These are phyloP conservation scores for Ips nitidus DNA, from an alignment of 1,140 invertebrate species.

Conservation along the genomic window DNA sequence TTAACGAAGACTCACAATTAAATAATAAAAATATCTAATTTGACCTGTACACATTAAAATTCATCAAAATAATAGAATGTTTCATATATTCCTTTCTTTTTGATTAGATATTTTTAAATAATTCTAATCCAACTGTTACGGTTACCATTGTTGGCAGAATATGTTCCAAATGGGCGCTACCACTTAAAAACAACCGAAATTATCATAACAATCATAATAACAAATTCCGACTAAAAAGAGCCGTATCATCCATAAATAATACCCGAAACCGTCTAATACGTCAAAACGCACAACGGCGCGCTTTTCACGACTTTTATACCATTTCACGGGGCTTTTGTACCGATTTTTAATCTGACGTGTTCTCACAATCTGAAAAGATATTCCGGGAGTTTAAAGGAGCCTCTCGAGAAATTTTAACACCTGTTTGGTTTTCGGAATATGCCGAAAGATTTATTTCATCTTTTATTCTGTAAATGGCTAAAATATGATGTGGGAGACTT, in stretches of 20 bases:
- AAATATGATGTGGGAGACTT: constrained; percentile 20
- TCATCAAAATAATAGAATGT: too few species aligned
- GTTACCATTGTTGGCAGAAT: too few species aligned
- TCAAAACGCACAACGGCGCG: neutral
- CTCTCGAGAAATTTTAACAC: constrained; percentile 14
- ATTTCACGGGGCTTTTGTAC: constrained; percentile 20
- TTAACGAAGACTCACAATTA: too few species aligned
- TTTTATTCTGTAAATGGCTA: constrained; percentile 14
- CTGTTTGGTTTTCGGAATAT: neutral
- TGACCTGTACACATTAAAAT: too few species aligned
- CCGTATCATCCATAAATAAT: constrained; percentile 20
- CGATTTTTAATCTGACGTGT: constrained; percentile 19
- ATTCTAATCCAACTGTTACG: too few species aligned
- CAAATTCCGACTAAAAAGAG: constrained; percentile 9
- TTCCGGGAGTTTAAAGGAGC: constrained; percentile 19
- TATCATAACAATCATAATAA: constrained; percentile 15
- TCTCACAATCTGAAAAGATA: constrained; percentile 18
- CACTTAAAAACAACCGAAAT: neutral
- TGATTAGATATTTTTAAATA: too few species aligned
- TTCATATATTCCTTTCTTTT: too few species aligned
- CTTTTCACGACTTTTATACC: constrained; percentile 5
- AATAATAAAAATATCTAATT: too few species aligned
- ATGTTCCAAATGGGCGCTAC: too few species aligned
- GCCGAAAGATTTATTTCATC: constrained; percentile 13
- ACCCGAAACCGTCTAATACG: constrained; percentile 14